Evolutionary conservation across 2,797 vertebrate species (phyloP).

Genomic region (Sebastiscus tertius): DNA sequence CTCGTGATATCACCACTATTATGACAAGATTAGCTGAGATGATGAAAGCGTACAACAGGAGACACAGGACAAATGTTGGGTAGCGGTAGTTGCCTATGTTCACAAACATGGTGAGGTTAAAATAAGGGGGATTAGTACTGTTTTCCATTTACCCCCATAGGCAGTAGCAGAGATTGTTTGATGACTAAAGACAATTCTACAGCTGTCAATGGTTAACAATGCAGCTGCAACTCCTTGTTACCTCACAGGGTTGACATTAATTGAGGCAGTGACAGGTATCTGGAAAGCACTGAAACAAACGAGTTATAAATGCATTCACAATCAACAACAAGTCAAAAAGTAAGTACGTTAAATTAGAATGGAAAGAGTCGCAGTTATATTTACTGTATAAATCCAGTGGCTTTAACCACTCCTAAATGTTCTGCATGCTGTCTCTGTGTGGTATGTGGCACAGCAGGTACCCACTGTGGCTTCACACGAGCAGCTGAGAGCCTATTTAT

Average conservation of each 20-base stretch:
- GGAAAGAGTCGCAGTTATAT: neutral
- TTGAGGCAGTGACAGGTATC: neutral
- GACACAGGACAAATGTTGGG: slow-evolving; percentile 41
- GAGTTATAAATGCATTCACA: neutral
- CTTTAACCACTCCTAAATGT: neutral
- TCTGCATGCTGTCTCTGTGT: neutral
- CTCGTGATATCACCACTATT: slow-evolving; percentile 40
- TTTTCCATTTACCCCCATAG: slow-evolving; percentile 51
- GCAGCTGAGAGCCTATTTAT: slow-evolving; percentile 15
- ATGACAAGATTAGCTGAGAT: slow-evolving; percentile 60
- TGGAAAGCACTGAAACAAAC: neutral
- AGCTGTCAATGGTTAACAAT: neutral
- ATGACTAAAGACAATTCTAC: neutral
- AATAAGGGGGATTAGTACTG: slow-evolving; percentile 28
- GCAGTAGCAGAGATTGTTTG: neutral
- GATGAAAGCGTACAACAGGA: slow-evolving; percentile 48
- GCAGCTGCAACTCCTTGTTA: neutral
- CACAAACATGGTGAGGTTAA: slow-evolving; percentile 64
- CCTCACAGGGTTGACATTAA: neutral
- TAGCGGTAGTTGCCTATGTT: slow-evolving; percentile 55
- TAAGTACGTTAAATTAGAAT: neutral
- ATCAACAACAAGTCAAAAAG: neutral
- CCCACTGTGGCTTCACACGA: neutral
- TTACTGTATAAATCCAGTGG: neutral
- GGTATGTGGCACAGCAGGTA: neutral